Conservation (phyloP, 2,888 invertebrate species). For the Priocnemis perturbator region DNA sequence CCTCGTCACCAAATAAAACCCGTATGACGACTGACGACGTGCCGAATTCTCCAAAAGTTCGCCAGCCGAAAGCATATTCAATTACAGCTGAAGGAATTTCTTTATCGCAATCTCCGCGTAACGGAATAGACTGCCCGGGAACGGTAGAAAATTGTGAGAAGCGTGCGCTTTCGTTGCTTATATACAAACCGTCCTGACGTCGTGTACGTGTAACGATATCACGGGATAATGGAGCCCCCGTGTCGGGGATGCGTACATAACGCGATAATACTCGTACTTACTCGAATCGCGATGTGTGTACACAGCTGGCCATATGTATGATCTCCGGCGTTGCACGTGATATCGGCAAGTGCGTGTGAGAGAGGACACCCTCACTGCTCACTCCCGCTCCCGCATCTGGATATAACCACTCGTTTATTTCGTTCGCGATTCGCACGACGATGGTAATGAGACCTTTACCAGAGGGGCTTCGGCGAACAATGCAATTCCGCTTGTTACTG, state of each 20-base stretch:
- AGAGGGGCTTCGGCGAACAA: conserved; percentile 50
- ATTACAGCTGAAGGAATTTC: no score
- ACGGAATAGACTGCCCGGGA: no score
- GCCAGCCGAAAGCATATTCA: no score
- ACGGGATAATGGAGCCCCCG: conserved; percentile 47
- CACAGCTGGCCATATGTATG: no score
- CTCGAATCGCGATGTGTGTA: conserved; percentile 6
- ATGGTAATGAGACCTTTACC: conserved; percentile 49
- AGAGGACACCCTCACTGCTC: conserved; percentile 1
- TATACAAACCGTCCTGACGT: no score
- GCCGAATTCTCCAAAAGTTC: no score
- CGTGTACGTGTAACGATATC: conserved; percentile 46
- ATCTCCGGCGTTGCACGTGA: background rate
- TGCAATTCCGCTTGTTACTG: conserved; percentile 58
- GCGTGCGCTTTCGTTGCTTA: no score
- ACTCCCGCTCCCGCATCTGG: conserved; percentile 2
- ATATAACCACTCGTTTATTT: conserved; percentile 30
- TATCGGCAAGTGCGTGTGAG: background rate
- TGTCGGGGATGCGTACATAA: conserved; percentile 44
- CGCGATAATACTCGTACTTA: conserved; percentile 47
- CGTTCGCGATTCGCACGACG: conserved; percentile 44
- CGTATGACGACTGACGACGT: no score
- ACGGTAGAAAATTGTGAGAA: no score
- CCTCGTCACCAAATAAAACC: no score
- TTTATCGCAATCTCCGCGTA: no score